Percentiles rank a stretch among this genome's conserved stretches.
Conservation (phyloP, 1,140 invertebrate species). For the Drepana arcuata region DNA sequence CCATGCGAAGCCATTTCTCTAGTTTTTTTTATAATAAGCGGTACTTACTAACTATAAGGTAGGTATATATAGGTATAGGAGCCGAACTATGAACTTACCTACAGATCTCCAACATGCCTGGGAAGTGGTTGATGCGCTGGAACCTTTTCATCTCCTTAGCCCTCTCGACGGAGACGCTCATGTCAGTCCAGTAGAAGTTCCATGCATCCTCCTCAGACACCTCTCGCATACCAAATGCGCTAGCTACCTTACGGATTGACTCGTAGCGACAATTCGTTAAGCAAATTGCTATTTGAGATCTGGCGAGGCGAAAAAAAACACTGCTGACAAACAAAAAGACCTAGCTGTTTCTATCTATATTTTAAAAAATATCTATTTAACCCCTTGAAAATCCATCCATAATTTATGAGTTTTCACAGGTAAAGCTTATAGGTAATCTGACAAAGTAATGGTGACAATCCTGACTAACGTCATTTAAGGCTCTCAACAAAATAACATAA, state of each 20-base stretch:
- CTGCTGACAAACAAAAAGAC: neutral
- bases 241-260: slow-evolving; percentile 79
- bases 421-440: too few species aligned
- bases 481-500: too few species aligned
- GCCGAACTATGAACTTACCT: slow-evolving; percentile 38
- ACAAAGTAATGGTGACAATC: too few species aligned
- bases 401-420: too few species aligned
- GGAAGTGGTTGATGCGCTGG: slow-evolving; percentile 93
- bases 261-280: slow-evolving; percentile 83
- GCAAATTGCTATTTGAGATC: slow-evolving; percentile 76
- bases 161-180: slow-evolving; percentile 84
- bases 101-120: slow-evolving; percentile 93
- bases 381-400: too few species aligned
- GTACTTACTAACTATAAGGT: too few species aligned
- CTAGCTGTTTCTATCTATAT: too few species aligned
- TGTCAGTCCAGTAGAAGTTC: slow-evolving; percentile 93
- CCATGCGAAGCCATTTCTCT: too few species aligned
- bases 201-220: slow-evolving; percentile 86
- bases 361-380: too few species aligned
- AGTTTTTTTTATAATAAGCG: too few species aligned
- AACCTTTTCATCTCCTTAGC: slow-evolving; percentile 93
- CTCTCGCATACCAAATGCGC: slow-evolving; percentile 84
- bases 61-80: neutral
- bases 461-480: too few species aligned
- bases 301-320: slow-evolving; percentile 11